These are phyloP conservation scores for Numenius arquata DNA, from an alignment of 2,113 vertebrate genomes.

Conservation along the genomic window DNA sequence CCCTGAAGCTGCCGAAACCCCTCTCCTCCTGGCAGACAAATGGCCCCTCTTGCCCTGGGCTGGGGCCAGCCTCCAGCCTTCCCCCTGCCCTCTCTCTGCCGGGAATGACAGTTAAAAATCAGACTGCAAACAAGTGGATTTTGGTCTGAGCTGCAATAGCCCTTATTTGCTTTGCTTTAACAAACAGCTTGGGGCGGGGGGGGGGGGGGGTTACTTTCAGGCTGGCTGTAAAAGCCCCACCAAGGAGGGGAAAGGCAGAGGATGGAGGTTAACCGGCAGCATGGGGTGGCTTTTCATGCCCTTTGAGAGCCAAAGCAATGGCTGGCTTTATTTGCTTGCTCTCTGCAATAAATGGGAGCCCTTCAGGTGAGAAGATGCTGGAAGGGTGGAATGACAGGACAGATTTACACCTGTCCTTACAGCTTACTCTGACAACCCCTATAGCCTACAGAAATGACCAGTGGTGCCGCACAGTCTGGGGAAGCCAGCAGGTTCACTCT, in stretches of 20 bases:
- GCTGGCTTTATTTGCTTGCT: conserved; percentile 70
- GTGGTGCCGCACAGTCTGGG: conserved; percentile 94
- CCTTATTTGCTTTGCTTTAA: conserved; percentile 76
- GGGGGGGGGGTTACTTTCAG: conserved; percentile 54
- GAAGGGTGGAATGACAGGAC: conserved; percentile 80
- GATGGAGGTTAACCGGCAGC: not conserved
- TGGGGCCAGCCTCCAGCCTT: not conserved
- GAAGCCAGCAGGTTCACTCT: conserved; percentile 73
- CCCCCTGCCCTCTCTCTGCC: not conserved
- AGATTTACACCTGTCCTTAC: conserved; percentile 96
- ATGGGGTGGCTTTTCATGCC: conserved; percentile 37
- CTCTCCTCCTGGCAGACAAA: conserved; percentile 51
- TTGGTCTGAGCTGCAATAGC: conserved; percentile 45
- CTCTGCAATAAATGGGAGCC: conserved; percentile 79
- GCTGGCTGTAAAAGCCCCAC: conserved; percentile 28
- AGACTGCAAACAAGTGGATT: conserved; percentile 69
- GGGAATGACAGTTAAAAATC: conserved; percentile 44
- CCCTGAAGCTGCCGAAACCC: conserved; percentile 15
- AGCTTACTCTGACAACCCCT: conserved; percentile 77
- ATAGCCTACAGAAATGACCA: conserved; percentile 91
- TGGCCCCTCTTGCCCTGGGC: conserved; percentile 45
- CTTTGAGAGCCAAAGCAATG: conserved; percentile 41
- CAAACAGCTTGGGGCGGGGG: conserved; percentile 62
- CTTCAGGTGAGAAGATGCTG: conserved; percentile 85
- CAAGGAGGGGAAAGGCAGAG: not conserved